phyloP scores from a whole-genome alignment of 92 coral and sea anemone genomes.

The Bergia puertoricense region DNA sequence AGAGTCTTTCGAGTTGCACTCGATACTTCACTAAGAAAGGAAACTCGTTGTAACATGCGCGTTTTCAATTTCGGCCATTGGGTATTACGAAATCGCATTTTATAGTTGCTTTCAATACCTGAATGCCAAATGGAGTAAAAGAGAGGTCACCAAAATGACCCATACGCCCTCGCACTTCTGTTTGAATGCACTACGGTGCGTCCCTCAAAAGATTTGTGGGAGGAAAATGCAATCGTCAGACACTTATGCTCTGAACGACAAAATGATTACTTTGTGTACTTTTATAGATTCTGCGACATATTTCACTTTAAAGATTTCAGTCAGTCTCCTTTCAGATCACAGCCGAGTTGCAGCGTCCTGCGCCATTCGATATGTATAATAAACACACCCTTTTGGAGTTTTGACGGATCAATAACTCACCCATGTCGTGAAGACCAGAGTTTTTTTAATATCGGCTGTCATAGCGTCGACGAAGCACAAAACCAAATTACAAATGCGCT shows the following conservation, averaged over 20 bases:
- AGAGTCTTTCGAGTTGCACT: neutral
- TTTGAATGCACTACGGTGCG: neutral
- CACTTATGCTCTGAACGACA: neutral
- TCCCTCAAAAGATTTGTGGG: neutral
- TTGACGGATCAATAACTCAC: neutral
- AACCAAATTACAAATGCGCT: no score
- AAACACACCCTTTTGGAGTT: neutral
- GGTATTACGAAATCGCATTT: neutral
- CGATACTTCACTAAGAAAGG: neutral
- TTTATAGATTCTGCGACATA: neutral
- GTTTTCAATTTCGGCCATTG: neutral
- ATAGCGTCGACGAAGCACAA: neutral
- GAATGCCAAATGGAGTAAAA: no score
- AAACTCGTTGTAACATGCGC: neutral
- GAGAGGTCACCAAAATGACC: neutral
- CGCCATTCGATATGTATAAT: neutral
- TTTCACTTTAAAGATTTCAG: neutral
- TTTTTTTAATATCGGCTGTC: neutral
- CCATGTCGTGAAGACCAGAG: neutral
- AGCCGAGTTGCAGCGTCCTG: neutral
- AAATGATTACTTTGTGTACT: neutral
- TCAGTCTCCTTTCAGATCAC: neutral
- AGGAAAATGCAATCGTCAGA: neutral
- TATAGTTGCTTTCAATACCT: neutral
- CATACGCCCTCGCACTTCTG: neutral